Base-by-base conservation (phyloP, 2,888 invertebrate species). In the Galerucella pusilla region DNA sequence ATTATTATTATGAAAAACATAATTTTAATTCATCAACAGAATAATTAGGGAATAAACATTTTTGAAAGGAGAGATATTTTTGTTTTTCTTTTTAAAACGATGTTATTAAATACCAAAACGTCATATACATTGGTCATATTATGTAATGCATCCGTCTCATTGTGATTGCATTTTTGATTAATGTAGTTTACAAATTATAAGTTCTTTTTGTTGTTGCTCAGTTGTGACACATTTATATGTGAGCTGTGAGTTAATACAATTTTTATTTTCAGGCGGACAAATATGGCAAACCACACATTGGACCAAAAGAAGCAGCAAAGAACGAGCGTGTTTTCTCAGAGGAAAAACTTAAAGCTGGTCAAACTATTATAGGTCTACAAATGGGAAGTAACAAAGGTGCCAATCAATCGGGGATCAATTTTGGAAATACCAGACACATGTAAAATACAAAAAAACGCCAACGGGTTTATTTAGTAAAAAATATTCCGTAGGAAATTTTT, bases 341-440 rank as follows among this genome's bases (percentile, higher is more conserved):
- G 71, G 98, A 99, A 86, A 98, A 98, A 88, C 89, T 98, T 81
- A 92, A 95, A 79, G 97, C 97, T 14, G 96, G 97, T 0, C 95
- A 97, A 85, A 94, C 94, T 67, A 95, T 98, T 76, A 98, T 98
- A 87, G 95, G 96, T 71, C 91, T 98, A 74, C 98, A 99, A 87
- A 97, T 97, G 88, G 99, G 99, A 75, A 96, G 96, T 85, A 99
- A 99, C 91, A 98, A 98, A 89, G 98, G 98, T 45, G 98, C 98
- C 83, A 97, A 91, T 86, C 98, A 98, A 88, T 95, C 96, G 80
- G 99, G 98, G 74, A 96, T 98, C 87, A 98, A 96, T 88, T 97
- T 98, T 85, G 98, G 98, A 82, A 97, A 97, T 90, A 97, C 97
- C 84, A 92, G 98, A 88, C 98, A 98, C 90, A 97, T 97, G 97